Evolutionary conservation across 2,113 vertebrate species (phyloP).

Genomic region (Phalacrocorax aristotelis): DNA sequence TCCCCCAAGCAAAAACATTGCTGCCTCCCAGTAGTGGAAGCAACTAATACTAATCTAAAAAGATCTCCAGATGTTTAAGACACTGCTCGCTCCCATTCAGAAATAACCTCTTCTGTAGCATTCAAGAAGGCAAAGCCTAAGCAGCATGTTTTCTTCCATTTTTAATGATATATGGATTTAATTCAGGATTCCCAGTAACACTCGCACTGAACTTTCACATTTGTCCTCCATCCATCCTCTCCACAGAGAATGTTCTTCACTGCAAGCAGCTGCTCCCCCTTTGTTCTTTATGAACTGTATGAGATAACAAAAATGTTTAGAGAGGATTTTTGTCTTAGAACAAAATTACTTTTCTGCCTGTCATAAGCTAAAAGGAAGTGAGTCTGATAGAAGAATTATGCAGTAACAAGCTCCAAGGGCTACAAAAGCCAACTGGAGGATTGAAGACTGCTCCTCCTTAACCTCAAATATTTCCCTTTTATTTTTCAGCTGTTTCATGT

Average conservation of each 20-base stretch:
- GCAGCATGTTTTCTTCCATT: not conserved
- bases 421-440: not conserved
- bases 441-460: not conserved
- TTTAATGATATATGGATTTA: constrained; percentile 32
- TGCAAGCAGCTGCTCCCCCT: constrained; percentile 23
- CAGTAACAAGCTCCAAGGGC: not conserved
- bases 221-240: constrained; percentile 21
- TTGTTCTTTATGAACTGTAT: constrained; percentile 32
- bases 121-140: not conserved
- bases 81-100: not conserved
- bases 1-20: not conserved
- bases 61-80: not conserved
- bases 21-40: not conserved
- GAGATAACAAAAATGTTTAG: constrained; percentile 45
- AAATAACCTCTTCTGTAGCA: not conserved
- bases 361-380: constrained; percentile 29
- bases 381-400: not conserved
- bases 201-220: constrained; percentile 38
- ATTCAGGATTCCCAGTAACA: not conserved
- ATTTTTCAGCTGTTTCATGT: not conserved
- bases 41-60: not conserved
- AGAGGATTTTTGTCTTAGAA: constrained; percentile 40
- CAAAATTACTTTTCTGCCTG: constrained; percentile 37
- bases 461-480: not conserved
- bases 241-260: not conserved